Conservation (phyloP, 2,113 vertebrate species). For the Poeciliopsis prolifica region DNA sequence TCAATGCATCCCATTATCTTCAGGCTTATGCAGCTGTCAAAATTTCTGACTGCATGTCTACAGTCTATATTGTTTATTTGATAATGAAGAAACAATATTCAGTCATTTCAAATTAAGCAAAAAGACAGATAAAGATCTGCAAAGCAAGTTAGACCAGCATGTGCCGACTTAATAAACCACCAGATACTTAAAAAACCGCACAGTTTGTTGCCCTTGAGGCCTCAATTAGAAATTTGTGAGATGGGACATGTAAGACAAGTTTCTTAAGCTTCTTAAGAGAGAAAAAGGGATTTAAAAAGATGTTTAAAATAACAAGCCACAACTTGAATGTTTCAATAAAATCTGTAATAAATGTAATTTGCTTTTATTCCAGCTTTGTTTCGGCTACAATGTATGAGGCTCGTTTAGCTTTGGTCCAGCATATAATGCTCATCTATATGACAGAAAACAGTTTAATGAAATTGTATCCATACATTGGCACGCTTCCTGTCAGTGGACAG, state of each 20-base stretch:
- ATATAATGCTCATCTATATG: background rate
- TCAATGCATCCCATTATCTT: background rate
- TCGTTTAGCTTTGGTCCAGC: background rate
- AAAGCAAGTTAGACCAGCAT: background rate
- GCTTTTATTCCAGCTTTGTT: background rate
- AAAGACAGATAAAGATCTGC: background rate
- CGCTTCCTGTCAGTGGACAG: background rate
- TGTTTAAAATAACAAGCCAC: background rate
- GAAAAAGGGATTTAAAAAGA: background rate
- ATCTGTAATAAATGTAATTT: background rate
- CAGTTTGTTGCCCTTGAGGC: slow-evolving; percentile 42
- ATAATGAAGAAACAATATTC: background rate
- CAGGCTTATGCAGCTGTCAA: background rate
- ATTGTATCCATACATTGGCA: background rate
- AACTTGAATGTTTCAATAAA: background rate
- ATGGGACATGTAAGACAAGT: background rate
- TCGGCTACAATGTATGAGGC: background rate
- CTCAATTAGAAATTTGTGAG: slow-evolving; percentile 11
- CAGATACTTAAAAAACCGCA: slow-evolving; percentile 29
- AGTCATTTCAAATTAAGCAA: background rate
- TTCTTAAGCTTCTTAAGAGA: slow-evolving; percentile 19
- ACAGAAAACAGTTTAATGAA: slow-evolving; percentile 11
- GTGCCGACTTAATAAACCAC: slow-evolving; percentile 1
- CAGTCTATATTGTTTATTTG: background rate
- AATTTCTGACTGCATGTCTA: background rate